A percentile compares a stretch with the other conserved stretches of the same genome.
phyloP scores from a whole-genome alignment of 2,888 invertebrate genomes.

The Cataglyphis rosenhaueri region DNA sequence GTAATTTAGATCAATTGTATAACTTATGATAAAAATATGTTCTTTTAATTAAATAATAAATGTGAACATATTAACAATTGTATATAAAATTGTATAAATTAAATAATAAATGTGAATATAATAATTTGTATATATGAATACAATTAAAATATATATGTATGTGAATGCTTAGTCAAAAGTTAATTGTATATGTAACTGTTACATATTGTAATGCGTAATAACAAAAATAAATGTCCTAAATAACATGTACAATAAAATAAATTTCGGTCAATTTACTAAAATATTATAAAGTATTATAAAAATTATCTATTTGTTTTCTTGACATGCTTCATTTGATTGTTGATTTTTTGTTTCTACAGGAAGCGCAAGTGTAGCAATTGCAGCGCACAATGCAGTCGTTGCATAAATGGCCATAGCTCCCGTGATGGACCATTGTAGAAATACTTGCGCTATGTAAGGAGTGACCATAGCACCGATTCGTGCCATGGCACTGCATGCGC shows the following conservation, averaged over 20 bases:
- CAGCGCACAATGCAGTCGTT: constrained; percentile 91
- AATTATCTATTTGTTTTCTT: constrained; percentile 58
- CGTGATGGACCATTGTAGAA: constrained; percentile 91
- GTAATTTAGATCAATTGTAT: background rate
- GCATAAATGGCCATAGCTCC: constrained; percentile 93
- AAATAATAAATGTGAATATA: constrained; percentile 21
- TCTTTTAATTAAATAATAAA: constrained; percentile 34
- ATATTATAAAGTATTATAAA: background rate
- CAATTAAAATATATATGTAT: background rate
- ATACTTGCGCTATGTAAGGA: constrained; percentile 96
- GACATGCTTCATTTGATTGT: constrained; percentile 58
- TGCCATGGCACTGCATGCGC: constrained; percentile 96
- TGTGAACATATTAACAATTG: background rate
- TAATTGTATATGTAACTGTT: background rate
- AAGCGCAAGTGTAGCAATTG: constrained; percentile 91
- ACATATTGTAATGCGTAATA: background rate
- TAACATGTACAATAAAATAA: constrained; percentile 18
- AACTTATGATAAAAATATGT: constrained; percentile 10
- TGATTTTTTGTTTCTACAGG: constrained; percentile 94
- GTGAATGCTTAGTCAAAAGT: constrained; percentile 2
- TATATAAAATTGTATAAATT: background rate
- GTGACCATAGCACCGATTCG: constrained; percentile 97
- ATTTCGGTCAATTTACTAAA: constrained; percentile 21
- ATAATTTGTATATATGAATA: background rate
- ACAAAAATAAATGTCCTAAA: constrained; percentile 26